phyloP scores from a whole-genome alignment of 2,113 vertebrate species.

The Bubalus kerabau region DNA sequence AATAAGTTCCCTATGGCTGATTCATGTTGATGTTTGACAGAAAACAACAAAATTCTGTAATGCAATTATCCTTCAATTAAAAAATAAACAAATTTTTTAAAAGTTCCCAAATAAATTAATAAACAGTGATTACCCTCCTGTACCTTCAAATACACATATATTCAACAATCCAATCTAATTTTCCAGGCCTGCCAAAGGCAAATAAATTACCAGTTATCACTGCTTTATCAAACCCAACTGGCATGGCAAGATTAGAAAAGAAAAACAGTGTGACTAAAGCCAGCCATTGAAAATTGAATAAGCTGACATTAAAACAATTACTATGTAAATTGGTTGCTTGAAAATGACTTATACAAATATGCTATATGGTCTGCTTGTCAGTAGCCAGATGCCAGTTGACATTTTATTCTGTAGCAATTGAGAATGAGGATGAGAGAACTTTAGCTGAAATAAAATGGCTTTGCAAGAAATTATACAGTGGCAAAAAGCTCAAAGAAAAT shows the following conservation, averaged over 20 bases:
- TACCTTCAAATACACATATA: neutral
- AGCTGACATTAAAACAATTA: constrained; percentile 77
- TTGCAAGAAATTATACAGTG: neutral
- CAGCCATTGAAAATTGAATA: constrained; percentile 75
- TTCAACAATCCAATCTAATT: constrained; percentile 58
- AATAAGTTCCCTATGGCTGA: neutral
- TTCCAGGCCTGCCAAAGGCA: constrained; percentile 72
- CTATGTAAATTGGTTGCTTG: constrained; percentile 77
- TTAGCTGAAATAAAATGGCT: constrained; percentile 54
- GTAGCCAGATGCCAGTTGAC: constrained; percentile 63
- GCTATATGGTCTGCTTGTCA: constrained; percentile 55
- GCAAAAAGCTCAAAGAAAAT: constrained; percentile 31
- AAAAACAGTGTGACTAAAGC: constrained; percentile 69
- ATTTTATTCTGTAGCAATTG: constrained; percentile 54
- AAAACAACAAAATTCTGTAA: neutral
- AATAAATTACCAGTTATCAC: constrained; percentile 77
- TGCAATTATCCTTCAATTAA: neutral
- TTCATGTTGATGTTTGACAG: neutral
- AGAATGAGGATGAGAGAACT: constrained; percentile 56
- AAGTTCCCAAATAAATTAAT: constrained; percentile 16
- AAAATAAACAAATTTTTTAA: neutral
- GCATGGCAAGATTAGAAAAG: constrained; percentile 74
- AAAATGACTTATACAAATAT: constrained; percentile 66
- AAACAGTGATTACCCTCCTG: constrained; percentile 44
- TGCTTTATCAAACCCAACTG: constrained; percentile 74